phyloP scores from a whole-genome alignment of 2,888 invertebrate genomes.

The Drosophila tripunctata region DNA sequence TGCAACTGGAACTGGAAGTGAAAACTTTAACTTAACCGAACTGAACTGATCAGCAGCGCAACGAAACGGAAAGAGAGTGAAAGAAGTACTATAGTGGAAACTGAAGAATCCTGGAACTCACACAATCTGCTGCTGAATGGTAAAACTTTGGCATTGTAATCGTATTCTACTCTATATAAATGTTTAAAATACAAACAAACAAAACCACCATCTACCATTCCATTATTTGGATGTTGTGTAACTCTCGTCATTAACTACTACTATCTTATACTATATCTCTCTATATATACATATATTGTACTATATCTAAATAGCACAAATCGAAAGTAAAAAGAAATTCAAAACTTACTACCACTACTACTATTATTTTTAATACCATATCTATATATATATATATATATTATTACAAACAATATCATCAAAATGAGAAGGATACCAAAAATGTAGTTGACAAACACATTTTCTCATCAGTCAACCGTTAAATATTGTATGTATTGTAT shows the following conservation, averaged over 20 bases:
- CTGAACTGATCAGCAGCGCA: slow-evolving; percentile 18
- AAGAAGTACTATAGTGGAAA: not conserved
- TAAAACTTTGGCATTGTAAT: slow-evolving; percentile 65
- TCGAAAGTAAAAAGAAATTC: slow-evolving; percentile 7
- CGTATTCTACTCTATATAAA: slow-evolving; percentile 48
- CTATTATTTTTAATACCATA: slow-evolving; percentile 10
- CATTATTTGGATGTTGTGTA: slow-evolving; percentile 75
- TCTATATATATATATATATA: slow-evolving; percentile 26
- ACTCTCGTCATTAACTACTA: slow-evolving; percentile 69
- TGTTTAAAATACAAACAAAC: slow-evolving; percentile 28
- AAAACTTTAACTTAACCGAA: slow-evolving; percentile 32
- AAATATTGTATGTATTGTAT: slow-evolving; percentile 17
- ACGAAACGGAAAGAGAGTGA: not conserved
- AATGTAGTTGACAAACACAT: slow-evolving; percentile 36
- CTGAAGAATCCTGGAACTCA: slow-evolving; percentile 1
- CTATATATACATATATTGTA: slow-evolving; percentile 17
- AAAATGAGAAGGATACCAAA: slow-evolving; percentile 17
- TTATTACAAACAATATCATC: slow-evolving; percentile 30
- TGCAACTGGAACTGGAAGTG: not conserved
- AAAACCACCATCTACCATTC: slow-evolving; percentile 45
- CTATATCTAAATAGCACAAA: slow-evolving; percentile 44
- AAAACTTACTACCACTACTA: slow-evolving; percentile 36
- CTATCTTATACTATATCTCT: slow-evolving; percentile 36
- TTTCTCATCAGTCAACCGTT: slow-evolving; percentile 37
- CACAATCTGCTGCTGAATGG: slow-evolving; percentile 59